phyloP scores from a whole-genome alignment of 2,888 invertebrate species.

The Stenotaenia linearis region DNA sequence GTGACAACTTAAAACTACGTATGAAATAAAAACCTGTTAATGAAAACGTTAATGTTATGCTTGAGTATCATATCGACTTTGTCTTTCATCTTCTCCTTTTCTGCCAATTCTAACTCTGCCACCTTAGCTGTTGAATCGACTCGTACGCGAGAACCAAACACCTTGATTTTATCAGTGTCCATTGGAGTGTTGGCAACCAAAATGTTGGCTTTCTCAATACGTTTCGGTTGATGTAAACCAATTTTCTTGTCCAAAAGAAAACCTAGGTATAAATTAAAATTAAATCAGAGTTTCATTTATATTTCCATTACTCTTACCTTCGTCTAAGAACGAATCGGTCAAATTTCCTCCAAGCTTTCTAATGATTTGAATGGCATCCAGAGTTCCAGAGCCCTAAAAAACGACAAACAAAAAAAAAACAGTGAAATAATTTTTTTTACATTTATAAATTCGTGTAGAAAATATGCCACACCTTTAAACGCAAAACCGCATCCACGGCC shows the following conservation, averaged over 20 bases:
- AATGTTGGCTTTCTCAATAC: constrained; percentile 90
- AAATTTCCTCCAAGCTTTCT: constrained; percentile 92
- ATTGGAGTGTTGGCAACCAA: constrained; percentile 98
- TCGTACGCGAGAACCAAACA: constrained; percentile 85
- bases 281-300: no score
- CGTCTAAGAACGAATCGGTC: constrained; percentile 91
- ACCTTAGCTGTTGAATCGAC: constrained; percentile 65
- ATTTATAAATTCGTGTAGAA: no score
- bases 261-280: constrained; percentile 50
- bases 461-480: constrained; percentile 78
- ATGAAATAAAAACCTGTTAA: constrained; percentile 64
- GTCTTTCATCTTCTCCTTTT: constrained; percentile 99
- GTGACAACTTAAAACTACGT: not conserved
- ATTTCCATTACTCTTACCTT: constrained; percentile 47
- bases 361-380: constrained; percentile 94
- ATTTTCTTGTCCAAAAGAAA: constrained; percentile 94
- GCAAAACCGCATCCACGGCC: constrained; percentile 89
- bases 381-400: constrained; percentile 73
- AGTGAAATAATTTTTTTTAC: not conserved
- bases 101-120: constrained; percentile 93
- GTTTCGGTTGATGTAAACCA: constrained; percentile 95
- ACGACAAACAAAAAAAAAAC: not conserved
- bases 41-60: constrained; percentile 95
- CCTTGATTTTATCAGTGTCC: constrained; percentile 99
- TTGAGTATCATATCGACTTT: constrained; percentile 93